Evolutionary conservation across 2,888 invertebrate species (phyloP).

Genomic region (Epistrophella euchroma): DNA sequence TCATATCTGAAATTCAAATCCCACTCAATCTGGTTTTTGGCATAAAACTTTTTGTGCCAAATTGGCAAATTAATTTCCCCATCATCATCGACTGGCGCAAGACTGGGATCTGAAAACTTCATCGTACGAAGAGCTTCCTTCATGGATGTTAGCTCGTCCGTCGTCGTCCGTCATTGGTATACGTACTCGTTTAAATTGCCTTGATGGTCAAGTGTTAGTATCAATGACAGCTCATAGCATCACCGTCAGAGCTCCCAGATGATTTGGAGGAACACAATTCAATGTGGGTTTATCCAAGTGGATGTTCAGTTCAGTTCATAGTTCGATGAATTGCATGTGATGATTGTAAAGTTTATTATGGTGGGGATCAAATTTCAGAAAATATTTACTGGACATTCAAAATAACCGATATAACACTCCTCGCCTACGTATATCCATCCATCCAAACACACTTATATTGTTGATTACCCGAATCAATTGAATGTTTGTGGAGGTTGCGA

Average conservation of each 20-base stretch:
- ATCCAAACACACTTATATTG: neutral
- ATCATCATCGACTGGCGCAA: constrained; percentile 14
- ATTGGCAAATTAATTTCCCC: constrained; percentile 48
- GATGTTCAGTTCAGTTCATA: constrained; percentile 29
- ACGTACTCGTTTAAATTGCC: neutral
- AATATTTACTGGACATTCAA: constrained; percentile 44
- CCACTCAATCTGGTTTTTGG: constrained; percentile 1
- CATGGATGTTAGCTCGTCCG: too few relatives aligned
- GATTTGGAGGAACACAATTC: neutral
- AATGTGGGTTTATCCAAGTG: constrained; percentile 40
- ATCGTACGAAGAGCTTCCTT: neutral
- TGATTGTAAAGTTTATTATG: constrained; percentile 35
- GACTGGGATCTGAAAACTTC: neutral
- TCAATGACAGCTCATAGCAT: constrained; percentile 42
- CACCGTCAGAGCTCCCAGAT: neutral
- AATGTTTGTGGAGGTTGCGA: neutral
- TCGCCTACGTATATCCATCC: neutral
- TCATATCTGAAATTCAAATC: constrained; percentile 23
- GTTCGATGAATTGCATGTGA: constrained; percentile 51
- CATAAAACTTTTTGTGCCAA: constrained; percentile 41
- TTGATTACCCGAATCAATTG: constrained; percentile 11
- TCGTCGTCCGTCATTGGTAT: neutral
- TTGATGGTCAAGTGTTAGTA: constrained; percentile 51
- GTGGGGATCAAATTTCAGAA: constrained; percentile 63
- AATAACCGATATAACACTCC: neutral